Evolutionary conservation across 2,888 invertebrate species (phyloP), one percentile per base, ranked within the genome.

Genomic region (Catocala nupta): DNA sequence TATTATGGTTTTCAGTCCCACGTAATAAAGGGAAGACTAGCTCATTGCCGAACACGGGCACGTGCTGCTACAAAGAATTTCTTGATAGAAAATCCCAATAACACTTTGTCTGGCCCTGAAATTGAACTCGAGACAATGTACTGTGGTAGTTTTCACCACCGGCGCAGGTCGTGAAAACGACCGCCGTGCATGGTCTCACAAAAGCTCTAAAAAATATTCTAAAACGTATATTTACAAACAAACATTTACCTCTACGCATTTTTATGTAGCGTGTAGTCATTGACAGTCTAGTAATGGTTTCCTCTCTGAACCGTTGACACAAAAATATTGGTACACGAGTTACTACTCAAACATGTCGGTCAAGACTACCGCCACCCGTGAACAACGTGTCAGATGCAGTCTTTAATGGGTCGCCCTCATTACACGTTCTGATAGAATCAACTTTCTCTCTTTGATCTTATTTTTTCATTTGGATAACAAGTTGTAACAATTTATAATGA

Each of bases 241-340:
- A 42, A 61, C 60, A 43, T n/a, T 48, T 33, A 51, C 33, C 8
- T 47, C 25, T 4, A 50, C 5, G 5, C 5, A 1, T 53, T 47
- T 59, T 0, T 9, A 63, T 55, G 33, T 59, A 65, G 36, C 0
- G 42, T 50, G 48, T 43, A 49, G 42, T 48, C 65, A 71, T 56
- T 66, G 77, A 74, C 72, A 77, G 45, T 55, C 47, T 69, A 77
- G 57, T 67, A 78, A 78, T 77, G 73, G 61, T 65, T 81, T 79
- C 68, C 68, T 72, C 66, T 73, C 61, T 53, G 52, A 71, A 63
- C 51, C 6, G 63, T 53, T 59, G 78, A 82, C 83, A 73, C 71
- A 63, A 75, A 82, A 80, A 80, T 81, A 84, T 84, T 59, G 69
- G 48, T 73, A 87, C 87, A 87, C 59, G 81, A 73, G 73, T 80